phyloP scores from a whole-genome alignment of 2,797 vertebrate genomes.

The Psittacula derbiana region DNA sequence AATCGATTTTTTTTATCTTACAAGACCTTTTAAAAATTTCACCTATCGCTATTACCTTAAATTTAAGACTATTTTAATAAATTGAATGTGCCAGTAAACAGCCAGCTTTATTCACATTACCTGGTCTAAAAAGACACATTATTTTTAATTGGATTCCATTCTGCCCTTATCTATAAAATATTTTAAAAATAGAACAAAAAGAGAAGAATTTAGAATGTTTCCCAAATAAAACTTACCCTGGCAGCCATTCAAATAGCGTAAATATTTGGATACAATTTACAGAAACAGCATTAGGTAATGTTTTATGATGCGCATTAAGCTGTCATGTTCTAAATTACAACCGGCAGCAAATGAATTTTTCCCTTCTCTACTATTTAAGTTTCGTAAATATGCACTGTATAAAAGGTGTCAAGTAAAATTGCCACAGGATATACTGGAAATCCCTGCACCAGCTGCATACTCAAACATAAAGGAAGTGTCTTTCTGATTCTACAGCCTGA shows the following conservation, averaged over 20 bases:
- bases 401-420: slow-evolving; percentile 60
- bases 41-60: background rate
- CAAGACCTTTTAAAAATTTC: background rate
- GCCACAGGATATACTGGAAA: slow-evolving; percentile 64
- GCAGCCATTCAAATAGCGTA: slow-evolving; percentile 30
- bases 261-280: slow-evolving; percentile 43
- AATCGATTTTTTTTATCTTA: background rate
- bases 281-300: slow-evolving; percentile 39
- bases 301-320: slow-evolving; percentile 50
- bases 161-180: slow-evolving; percentile 14
- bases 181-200: slow-evolving; percentile 19
- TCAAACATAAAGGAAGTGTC: slow-evolving; percentile 45
- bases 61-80: background rate
- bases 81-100: background rate
- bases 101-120: background rate
- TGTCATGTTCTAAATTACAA: slow-evolving; percentile 44
- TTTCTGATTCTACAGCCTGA: slow-evolving; percentile 48
- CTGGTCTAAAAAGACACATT: background rate
- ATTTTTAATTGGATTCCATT: slow-evolving; percentile 14
- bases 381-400: slow-evolving; percentile 31
- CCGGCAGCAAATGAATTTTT: background rate
- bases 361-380: background rate
- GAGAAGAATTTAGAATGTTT: slow-evolving; percentile 16
- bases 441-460: slow-evolving; percentile 60
- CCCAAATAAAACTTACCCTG: slow-evolving; percentile 39